Evolutionary conservation across 2,113 vertebrate genomes (phyloP).

Genomic region (Heterotilapia buettikoferi): DNA sequence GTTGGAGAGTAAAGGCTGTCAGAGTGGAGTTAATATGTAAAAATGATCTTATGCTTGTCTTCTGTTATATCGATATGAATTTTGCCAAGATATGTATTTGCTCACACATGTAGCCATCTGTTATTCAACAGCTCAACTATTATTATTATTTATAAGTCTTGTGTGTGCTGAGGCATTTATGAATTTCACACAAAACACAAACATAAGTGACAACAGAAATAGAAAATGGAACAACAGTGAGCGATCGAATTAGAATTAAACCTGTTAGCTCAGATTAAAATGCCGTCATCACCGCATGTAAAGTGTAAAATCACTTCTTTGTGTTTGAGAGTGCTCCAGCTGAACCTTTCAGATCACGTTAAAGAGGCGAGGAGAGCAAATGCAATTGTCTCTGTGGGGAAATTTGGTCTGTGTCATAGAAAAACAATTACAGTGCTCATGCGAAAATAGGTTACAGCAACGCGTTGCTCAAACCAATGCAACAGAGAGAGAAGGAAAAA

Average conservation of each 20-base stretch:
- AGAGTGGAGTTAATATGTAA: conserved; percentile 18
- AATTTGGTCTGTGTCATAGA: background rate
- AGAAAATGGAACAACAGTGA: background rate
- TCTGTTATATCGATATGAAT: background rate
- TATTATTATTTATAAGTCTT: background rate
- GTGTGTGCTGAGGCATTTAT: background rate
- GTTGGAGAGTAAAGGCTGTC: conserved; percentile 26
- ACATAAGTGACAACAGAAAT: background rate
- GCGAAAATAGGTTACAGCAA: background rate
- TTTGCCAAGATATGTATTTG: background rate
- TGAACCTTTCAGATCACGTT: background rate
- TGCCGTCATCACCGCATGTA: background rate
- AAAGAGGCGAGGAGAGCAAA: background rate
- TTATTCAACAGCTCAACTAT: background rate
- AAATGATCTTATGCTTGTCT: conserved; percentile 11
- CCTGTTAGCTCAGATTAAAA: background rate
- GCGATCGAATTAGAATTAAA: background rate
- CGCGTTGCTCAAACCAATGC: background rate
- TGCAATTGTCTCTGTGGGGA: background rate
- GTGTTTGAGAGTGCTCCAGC: background rate
- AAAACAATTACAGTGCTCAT: background rate
- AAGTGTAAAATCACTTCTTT: background rate
- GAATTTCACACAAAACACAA: background rate
- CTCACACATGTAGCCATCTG: background rate
- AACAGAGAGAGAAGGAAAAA: background rate